A percentile compares a stretch with the other conserved stretches of the same genome.
Conservation (phyloP, 2,888 invertebrate species). For the Lymantria monacha region DNA sequence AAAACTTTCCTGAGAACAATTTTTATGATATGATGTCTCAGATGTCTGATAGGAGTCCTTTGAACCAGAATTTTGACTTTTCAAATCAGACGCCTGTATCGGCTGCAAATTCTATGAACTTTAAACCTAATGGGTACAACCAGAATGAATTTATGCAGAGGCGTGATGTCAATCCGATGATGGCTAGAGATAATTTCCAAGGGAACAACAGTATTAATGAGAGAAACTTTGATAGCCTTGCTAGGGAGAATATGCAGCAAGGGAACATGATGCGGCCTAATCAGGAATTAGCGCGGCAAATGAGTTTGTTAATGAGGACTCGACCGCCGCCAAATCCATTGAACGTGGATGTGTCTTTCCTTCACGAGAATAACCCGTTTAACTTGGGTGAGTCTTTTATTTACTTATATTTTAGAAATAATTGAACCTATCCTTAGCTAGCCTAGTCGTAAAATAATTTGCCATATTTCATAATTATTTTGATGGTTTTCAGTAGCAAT, state of each 20-base stretch:
- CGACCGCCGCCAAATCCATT: conserved; percentile 68
- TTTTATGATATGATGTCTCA: conserved; percentile 63
- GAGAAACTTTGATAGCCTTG: conserved; percentile 56
- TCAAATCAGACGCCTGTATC: conserved; percentile 54
- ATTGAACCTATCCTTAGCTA: neutral
- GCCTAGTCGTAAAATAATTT: no score
- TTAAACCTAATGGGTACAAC: conserved; percentile 65
- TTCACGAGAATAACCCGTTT: conserved; percentile 70
- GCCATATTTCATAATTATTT: no score
- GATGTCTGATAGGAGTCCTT: conserved; percentile 51
- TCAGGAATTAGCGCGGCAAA: conserved; percentile 70
- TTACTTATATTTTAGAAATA: neutral
- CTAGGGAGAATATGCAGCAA: conserved; percentile 59
- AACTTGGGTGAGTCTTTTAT: conserved; percentile 57
- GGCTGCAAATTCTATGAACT: conserved; percentile 45
- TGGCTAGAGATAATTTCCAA: conserved; percentile 55
- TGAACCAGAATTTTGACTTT: conserved; percentile 63
- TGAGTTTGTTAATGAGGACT: conserved; percentile 69
- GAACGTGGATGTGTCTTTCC: conserved; percentile 72
- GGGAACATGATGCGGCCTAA: conserved; percentile 62
- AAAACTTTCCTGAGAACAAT: conserved; percentile 57
- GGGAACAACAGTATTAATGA: conserved; percentile 49
- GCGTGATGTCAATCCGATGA: conserved; percentile 58
- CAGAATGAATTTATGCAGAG: conserved; percentile 64
- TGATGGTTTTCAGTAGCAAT: no score